phyloP scores from a whole-genome alignment of 2,888 invertebrate species.

The Stratiomys singularior region DNA sequence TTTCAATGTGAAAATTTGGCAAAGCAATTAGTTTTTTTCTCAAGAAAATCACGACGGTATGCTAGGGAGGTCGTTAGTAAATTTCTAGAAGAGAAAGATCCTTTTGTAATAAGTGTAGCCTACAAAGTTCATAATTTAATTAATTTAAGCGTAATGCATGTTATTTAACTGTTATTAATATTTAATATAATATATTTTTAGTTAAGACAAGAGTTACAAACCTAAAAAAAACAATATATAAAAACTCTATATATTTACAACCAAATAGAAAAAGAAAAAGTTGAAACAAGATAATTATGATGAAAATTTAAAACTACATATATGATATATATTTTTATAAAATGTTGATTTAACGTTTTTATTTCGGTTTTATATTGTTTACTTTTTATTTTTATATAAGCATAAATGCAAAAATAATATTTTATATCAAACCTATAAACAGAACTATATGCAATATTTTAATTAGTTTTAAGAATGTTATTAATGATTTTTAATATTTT shows the following conservation, averaged over 20 bases:
- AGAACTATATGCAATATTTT: slow-evolving; percentile 50
- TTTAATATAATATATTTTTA: slow-evolving; percentile 50
- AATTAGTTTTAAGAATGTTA: slow-evolving; percentile 47
- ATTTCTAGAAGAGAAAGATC: too few species aligned
- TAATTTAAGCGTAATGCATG: slow-evolving; percentile 42
- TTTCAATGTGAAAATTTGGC: too few species aligned
- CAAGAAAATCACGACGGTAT: too few species aligned
- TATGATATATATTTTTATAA: slow-evolving; percentile 45
- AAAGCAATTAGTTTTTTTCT: too few species aligned
- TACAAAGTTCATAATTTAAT: slow-evolving; percentile 20
- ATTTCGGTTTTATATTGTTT: slow-evolving; percentile 45
- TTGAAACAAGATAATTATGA: slow-evolving; percentile 30
- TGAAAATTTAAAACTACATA: slow-evolving; percentile 38
- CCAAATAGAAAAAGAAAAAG: slow-evolving; percentile 45
- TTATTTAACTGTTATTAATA: slow-evolving; percentile 52
- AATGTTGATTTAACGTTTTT: slow-evolving; percentile 51
- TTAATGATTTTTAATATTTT: slow-evolving; percentile 44
- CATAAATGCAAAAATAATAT: slow-evolving; percentile 35
- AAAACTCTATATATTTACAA: slow-evolving; percentile 49
- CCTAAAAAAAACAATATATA: slow-evolving; percentile 28
- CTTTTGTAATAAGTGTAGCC: not conserved
- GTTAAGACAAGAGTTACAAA: slow-evolving; percentile 47
- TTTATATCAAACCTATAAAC: slow-evolving; percentile 32
- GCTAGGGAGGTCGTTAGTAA: too few species aligned
- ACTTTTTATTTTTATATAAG: slow-evolving; percentile 45